Base-by-base conservation (phyloP, 1,140 invertebrate species). In the Monochamus saltuarius region DNA sequence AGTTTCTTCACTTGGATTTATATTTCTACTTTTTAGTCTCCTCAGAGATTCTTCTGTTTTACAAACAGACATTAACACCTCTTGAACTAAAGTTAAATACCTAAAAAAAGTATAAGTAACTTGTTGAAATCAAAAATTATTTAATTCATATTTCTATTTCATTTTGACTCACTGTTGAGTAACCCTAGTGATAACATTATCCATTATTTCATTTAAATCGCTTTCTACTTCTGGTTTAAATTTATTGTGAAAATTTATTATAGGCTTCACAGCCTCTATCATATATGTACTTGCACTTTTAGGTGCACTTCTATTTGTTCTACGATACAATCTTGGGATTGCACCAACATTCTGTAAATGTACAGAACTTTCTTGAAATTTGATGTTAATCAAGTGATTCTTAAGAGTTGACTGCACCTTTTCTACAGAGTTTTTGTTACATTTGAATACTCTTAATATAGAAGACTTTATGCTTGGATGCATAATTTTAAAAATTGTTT, bases 31-130 rank as follows among this genome's bases (percentile, higher is more conserved):
- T 75, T 96, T 95, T 55, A 98, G 80, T 65, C 91, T 85, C 73
- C 89, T 85, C 42, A 96, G 78, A 66, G 93, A 96, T 73, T 97
- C 94, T 75, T 97, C 95, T 65, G 95, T 97, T 81, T 92, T 94
- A 75, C 93, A 92, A 1, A 97, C 94, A 4, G 94, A 95, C 37
- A 87, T 92, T 52, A 98, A 79, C 4, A 97, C 92, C 78, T 97
- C 92, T 59, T 83, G 83, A 10, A 95, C 92, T 61, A 87, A 85
- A 62, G 80, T 83, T 64, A 83, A 86, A 80, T 94, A 97, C 63
- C 92, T 95, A 71, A 58, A 81, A 83, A 38, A n/a, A 13, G 55
- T 53, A 7, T 45, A 17, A 56, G 16, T 0, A 42, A 40, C 39
- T 8, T n/a, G 14, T n/a, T 14, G 8, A 13, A 47, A 47, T 22